These are phyloP conservation scores for Hemithea aestivaria DNA, from an alignment of 2,888 invertebrate species.

Conservation along the genomic window DNA sequence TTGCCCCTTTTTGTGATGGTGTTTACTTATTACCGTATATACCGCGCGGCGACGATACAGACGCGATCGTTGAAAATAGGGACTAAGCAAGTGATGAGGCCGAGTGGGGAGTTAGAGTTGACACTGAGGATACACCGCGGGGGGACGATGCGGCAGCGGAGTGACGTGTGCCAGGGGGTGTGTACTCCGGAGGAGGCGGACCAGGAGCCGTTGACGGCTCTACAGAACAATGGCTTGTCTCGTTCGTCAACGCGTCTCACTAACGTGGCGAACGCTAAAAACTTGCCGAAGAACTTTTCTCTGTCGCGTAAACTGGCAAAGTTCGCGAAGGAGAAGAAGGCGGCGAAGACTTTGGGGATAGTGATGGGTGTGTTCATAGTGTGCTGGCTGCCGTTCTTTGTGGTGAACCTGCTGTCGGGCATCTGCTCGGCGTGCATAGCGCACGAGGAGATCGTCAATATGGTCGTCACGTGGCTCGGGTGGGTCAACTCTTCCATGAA, in stretches of 20 bases:
- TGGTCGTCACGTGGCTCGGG: conserved; percentile 95
- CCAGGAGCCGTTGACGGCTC: conserved; percentile 85
- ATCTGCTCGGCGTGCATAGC: conserved; percentile 93
- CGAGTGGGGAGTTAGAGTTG: conserved; percentile 91
- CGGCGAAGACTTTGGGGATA: conserved; percentile 97
- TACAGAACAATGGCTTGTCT: conserved; percentile 88
- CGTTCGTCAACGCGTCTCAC: conserved; percentile 83
- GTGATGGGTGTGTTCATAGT: conserved; percentile 98
- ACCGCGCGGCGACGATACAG: conserved; percentile 95
- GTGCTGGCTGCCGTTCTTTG: conserved; percentile 98
- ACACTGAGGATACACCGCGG: conserved; percentile 96
- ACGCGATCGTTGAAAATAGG: conserved; percentile 94
- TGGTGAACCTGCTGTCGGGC: conserved; percentile 94
- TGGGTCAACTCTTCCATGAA: conserved; percentile 98
- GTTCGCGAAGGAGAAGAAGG: conserved; percentile 98
- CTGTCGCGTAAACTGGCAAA: conserved; percentile 95
- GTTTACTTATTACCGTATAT: conserved; percentile 98
- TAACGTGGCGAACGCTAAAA: conserved; percentile 79
- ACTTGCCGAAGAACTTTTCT: conserved; percentile 93
- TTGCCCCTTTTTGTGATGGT: conserved; percentile 98
- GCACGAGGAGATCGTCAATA: conserved; percentile 91
- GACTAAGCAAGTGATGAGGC: conserved; percentile 92
- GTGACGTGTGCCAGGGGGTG: conserved; percentile 72
- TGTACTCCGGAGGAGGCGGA: conserved; percentile 84
- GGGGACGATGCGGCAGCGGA: conserved; percentile 84